A percentile compares a stretch with the other conserved stretches of the same genome.
Conservation (phyloP, 2,113 vertebrate genomes). For the Falco punctatus region DNA sequence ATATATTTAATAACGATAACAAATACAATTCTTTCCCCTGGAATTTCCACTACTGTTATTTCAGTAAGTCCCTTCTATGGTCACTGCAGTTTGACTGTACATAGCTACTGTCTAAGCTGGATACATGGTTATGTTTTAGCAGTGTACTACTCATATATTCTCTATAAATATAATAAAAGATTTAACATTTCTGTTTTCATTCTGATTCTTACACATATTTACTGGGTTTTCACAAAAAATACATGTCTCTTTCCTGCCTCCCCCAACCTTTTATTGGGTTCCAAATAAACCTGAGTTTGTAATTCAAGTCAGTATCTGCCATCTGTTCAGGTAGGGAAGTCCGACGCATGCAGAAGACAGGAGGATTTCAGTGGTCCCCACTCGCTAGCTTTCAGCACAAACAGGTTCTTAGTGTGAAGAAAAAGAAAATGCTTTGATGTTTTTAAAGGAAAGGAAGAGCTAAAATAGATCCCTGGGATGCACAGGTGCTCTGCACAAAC, state of each 20-base stretch:
- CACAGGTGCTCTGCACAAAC: not conserved
- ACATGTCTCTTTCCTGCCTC: not conserved
- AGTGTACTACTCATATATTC: slow-evolving; percentile 32
- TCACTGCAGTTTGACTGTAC: slow-evolving; percentile 22
- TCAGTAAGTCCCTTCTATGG: not conserved
- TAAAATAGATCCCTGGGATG: not conserved
- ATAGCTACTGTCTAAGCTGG: slow-evolving; percentile 34
- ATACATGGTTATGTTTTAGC: slow-evolving; percentile 34
- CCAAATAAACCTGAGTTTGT: slow-evolving; percentile 65
- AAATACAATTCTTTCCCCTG: slow-evolving; percentile 29
- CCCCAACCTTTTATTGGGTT: slow-evolving; percentile 37
- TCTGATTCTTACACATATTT: slow-evolving; percentile 55
- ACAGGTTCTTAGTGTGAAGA: not conserved
- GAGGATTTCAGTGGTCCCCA: not conserved
- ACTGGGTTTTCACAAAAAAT: slow-evolving; percentile 45
- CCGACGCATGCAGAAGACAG: not conserved
- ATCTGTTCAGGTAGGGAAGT: not conserved
- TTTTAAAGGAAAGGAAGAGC: not conserved
- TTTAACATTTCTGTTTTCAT: slow-evolving; percentile 47
- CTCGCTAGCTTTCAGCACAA: not conserved
- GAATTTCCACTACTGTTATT: not conserved
- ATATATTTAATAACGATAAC: slow-evolving; percentile 60
- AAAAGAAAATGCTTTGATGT: not conserved
- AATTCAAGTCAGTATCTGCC: slow-evolving; percentile 48
- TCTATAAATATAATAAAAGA: slow-evolving; percentile 72